Conservation (phyloP, 1,140 invertebrate genomes). For the Drosophila lacteicornis region DNA sequence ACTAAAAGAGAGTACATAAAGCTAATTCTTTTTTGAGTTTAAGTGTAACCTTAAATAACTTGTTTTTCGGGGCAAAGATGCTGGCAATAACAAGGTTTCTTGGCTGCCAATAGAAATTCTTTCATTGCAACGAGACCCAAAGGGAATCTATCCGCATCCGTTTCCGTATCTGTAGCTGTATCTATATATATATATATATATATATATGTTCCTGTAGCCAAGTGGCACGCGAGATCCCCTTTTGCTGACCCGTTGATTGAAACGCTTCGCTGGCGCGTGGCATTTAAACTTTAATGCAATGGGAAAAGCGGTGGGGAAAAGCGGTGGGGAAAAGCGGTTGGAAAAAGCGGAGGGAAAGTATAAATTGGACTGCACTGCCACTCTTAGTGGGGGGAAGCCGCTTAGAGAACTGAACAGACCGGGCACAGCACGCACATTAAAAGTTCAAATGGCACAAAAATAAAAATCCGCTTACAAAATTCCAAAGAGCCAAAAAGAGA, state of each 20-base stretch:
- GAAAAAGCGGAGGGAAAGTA: constrained; percentile 16
- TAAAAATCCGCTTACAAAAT: constrained; percentile 74
- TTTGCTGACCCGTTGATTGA: constrained; percentile 72
- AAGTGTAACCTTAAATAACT: constrained; percentile 7
- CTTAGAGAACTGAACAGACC: constrained; percentile 43
- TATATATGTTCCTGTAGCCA: constrained; percentile 9
- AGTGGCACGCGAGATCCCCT: constrained; percentile 20
- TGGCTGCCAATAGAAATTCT: constrained; percentile 15
- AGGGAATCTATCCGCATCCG: constrained; percentile 23
- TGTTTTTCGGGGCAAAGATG: constrained; percentile 7
- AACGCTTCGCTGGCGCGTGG: constrained; percentile 68
- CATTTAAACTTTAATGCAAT: constrained; percentile 77
- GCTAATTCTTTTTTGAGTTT: background rate
- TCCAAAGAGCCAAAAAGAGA: constrained; percentile 46
- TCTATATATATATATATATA: constrained; percentile 5
- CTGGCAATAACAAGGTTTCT: constrained; percentile 11
- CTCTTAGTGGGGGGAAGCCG: constrained; percentile 13
- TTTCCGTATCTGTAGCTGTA: background rate
- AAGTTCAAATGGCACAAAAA: constrained; percentile 72
- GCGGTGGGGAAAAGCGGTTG: background rate
- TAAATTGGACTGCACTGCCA: constrained; percentile 51
- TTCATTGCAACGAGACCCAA: constrained; percentile 44
- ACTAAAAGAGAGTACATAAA: background rate
- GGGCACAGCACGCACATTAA: constrained; percentile 74
- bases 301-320: constrained; percentile 32